Evolutionary conservation across 2,113 vertebrate genomes (phyloP).

Genomic region (Rhea americana): DNA sequence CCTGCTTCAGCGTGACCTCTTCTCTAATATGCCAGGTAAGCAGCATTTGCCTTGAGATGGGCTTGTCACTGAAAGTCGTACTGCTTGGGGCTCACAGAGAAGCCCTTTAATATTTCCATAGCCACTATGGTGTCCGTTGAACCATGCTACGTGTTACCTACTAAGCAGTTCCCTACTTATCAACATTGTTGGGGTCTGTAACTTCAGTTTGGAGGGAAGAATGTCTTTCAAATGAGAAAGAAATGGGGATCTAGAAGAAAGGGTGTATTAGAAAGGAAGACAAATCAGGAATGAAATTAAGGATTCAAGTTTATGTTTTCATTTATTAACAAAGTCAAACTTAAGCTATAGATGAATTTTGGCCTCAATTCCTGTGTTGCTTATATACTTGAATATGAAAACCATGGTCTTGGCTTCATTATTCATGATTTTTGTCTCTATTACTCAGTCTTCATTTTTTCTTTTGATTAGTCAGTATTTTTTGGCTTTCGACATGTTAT

Average conservation of each 20-base stretch:
- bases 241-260: neutral
- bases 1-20: neutral
- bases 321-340: neutral
- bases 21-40: neutral
- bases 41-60: neutral
- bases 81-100: neutral
- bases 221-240: neutral
- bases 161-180: neutral
- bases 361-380: neutral
- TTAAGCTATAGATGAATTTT: neutral
- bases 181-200: neutral
- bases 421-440: neutral
- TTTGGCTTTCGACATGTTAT: neutral
- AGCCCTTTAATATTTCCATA: neutral
- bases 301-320: neutral
- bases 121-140: neutral
- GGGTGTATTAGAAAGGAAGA: neutral
- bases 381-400: fast-evolving
- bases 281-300: neutral
- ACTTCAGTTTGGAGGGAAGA: neutral
- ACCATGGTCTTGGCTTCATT: neutral
- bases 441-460: neutral
- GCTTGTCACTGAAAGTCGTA: neutral
- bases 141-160: neutral
- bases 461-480: neutral